A percentile compares a stretch with the other conserved stretches of the same genome.
These are phyloP conservation scores for Urosaurus nigricauda DNA, from an alignment of 2,797 vertebrate genomes.

Conservation along the genomic window DNA sequence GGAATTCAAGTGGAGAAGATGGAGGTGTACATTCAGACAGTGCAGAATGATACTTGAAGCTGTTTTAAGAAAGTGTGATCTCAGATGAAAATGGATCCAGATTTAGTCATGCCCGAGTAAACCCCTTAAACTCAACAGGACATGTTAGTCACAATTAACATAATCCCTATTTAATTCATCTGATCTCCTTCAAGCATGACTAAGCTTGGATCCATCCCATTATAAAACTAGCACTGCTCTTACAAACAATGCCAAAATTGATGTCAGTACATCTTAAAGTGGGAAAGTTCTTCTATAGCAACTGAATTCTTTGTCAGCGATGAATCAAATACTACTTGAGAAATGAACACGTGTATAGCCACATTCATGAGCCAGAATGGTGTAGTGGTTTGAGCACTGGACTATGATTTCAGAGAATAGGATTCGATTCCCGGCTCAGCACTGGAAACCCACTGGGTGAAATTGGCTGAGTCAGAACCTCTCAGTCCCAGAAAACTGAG, in stretches of 20 bases:
- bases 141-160: background rate
- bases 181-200: background rate
- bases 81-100: slow-evolving; percentile 5
- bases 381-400: no score
- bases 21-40: background rate
- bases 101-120: background rate
- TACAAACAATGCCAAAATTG: slow-evolving; percentile 42
- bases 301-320: slow-evolving; percentile 42
- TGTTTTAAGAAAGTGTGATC: background rate
- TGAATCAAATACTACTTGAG: slow-evolving; percentile 23
- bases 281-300: slow-evolving; percentile 52
- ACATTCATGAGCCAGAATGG: background rate
- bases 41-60: background rate
- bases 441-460: no score
- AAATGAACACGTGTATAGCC: slow-evolving; percentile 32
- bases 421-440: no score
- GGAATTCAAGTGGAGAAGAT: background rate
- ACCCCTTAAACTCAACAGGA: background rate
- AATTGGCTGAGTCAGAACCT: no score
- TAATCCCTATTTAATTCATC: background rate
- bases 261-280: slow-evolving; percentile 45
- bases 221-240: slow-evolving; percentile 49
- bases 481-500: no score
- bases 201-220: background rate
- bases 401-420: no score